A percentile compares a stretch with the other conserved stretches of the same genome.
Conservation (phyloP, 2,888 invertebrate genomes). For the Stenodera caucasica region DNA sequence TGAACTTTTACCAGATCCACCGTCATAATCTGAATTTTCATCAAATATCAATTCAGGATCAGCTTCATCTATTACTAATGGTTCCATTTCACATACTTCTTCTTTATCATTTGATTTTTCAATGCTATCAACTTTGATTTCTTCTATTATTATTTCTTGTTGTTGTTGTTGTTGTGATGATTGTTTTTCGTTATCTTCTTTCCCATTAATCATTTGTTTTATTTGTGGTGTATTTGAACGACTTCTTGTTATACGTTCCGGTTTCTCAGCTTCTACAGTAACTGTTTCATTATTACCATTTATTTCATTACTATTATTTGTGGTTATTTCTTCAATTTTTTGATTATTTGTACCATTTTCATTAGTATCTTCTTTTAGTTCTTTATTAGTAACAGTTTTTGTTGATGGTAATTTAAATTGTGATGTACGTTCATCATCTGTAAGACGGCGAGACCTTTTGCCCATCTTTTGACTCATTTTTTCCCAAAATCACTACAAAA, state of each 20-base stretch:
- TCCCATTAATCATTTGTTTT: constrained; percentile 2
- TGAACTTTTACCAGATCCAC: constrained; percentile 44
- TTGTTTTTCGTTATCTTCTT: constrained; percentile 3
- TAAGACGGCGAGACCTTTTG: constrained; percentile 17
- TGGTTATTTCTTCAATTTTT: constrained; percentile 3
- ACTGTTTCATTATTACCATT: constrained; percentile 2
- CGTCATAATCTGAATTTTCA: constrained; percentile 47
- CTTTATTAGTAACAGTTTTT: constrained; percentile 11
- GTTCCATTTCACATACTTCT: constrained; percentile 42
- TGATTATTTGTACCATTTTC: neutral
- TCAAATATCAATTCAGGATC: constrained; percentile 50
- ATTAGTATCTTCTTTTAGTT: constrained; percentile 1
- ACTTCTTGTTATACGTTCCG: constrained; percentile 13
- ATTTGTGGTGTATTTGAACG: constrained; percentile 11
- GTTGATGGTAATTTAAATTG: constrained; percentile 16
- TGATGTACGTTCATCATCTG: constrained; percentile 12
- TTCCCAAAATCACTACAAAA: neutral
- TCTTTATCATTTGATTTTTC: constrained; percentile 14
- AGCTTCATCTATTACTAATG: constrained; percentile 44
- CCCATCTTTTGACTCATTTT: constrained; percentile 21
- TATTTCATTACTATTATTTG: neutral
- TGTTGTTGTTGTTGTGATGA: neutral
- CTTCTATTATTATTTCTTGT: constrained; percentile 5
- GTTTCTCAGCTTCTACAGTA: constrained; percentile 8
- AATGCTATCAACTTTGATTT: constrained; percentile 8